A percentile compares a stretch with the other conserved stretches of the same genome.
Evolutionary conservation across 2,113 vertebrate species (phyloP).

Genomic region (Amazona vittata): DNA sequence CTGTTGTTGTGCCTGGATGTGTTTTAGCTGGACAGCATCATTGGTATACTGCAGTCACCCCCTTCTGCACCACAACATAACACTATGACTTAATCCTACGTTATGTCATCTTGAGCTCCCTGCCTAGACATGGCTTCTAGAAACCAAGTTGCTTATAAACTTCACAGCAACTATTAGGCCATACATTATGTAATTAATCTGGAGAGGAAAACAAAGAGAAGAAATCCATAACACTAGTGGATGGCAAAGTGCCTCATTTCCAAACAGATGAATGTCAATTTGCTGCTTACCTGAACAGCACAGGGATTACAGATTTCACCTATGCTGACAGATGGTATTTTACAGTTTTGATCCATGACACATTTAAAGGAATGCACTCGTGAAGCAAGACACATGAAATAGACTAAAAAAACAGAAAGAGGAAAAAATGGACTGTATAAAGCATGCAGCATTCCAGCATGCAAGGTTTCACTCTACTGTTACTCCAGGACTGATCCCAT

Average conservation of each 20-base stretch:
- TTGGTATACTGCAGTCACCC: background rate
- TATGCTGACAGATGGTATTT: slow-evolving; percentile 4
- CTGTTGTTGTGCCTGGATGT: background rate
- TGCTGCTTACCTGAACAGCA: slow-evolving; percentile 24
- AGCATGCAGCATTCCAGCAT: background rate
- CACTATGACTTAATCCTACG: background rate
- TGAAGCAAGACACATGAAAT: background rate
- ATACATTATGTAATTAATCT: background rate
- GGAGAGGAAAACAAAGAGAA: background rate
- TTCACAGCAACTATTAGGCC: background rate
- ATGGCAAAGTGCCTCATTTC: background rate
- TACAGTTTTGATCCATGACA: background rate
- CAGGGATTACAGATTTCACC: slow-evolving; percentile 2
- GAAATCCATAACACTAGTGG: background rate
- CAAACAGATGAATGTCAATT: background rate
- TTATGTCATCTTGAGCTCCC: background rate
- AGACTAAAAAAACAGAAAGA: background rate
- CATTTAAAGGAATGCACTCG: background rate
- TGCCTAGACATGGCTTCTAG: slow-evolving; percentile 1
- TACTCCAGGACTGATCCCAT: background rate
- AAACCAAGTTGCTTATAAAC: background rate
- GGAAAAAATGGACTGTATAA: background rate
- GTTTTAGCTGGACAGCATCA: background rate
- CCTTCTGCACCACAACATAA: background rate
- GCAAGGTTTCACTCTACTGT: slow-evolving; percentile 4